Evolutionary conservation across 2,888 invertebrate species (phyloP), one percentile per base, ranked within the genome.

Genomic region (Isotomurus palustris): DNA sequence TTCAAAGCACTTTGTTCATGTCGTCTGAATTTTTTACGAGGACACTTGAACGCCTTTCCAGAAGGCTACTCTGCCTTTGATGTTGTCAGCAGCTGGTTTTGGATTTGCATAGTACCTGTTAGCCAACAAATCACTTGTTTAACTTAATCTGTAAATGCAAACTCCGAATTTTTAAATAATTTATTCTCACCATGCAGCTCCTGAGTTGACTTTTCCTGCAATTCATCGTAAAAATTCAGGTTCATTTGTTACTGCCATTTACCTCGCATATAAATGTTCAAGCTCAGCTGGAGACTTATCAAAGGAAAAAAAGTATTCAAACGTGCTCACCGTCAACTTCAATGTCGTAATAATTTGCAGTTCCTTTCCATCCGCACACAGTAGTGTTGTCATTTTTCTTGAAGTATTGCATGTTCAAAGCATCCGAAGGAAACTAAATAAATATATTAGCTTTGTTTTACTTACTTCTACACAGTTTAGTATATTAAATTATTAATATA

Each of bases 161-260:
- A 10, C 24, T 25, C 6, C 24, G 44, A 8, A 44, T 44, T 5
- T 6, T 40, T 40, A 40, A 40, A 40, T 44, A 44, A 47, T 25
- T 47, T 28, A 40, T 14, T 10, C 44, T 5, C n/a, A 49, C 49
- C 49, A 49, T 8, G 49, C 49, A 32, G 49, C 49, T 10, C 35
- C 49, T 35, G 29, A 35, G 49, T 49, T 49, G 19, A 49, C 35
- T 35, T 49, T 49, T 35, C 49, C 49, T 49, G 47, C 22, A 49
- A 21, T 35, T 4, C 14, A 8, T 8, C 38, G 38, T 14, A 38
- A 43, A 43, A 14, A 43, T 22, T 43, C 21, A 10, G 24, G n/a
- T n/a, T n/a, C n/a, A n/a, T n/a, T n/a, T n/a, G n/a, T n/a, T n/a
- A n/a, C n/a, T n/a, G n/a, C n/a, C n/a, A n/a, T n/a, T n/a, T n/a